Evolutionary conservation across 2,113 vertebrate species (phyloP), one percentile per base, ranked within the genome.

Genomic region (Lutjanus erythropterus): DNA sequence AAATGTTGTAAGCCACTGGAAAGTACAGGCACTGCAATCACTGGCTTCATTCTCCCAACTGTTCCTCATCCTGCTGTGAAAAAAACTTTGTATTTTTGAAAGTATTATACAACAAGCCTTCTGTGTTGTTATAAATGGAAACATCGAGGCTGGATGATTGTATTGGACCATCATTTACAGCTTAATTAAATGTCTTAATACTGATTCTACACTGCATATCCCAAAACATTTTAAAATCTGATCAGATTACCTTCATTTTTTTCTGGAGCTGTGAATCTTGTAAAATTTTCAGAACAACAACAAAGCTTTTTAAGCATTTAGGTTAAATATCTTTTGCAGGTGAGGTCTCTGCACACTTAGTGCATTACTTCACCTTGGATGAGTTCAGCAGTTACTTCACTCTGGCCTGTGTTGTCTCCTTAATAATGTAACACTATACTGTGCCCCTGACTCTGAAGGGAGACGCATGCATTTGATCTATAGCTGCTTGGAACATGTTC

Each of bases 311-410:
- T 2, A n/a, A 44, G 33, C 27, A 46, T 37, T 35, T 10, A 19
- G 9, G 29, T 19, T 42, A 9, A 47, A 42, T 19, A 29, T 44
- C n/a, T 49, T 67, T 62, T 73, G 41, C 66, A 50, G 52, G 53
- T 64, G 27, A 78, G 23, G 16, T 44, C 46, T 46, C 47, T 21
- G 56, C 49, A 65, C 56, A 56, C 25, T 47, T 19, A 18, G 18
- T 19, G 23, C 1, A 3, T 7, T 60, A 42, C 69, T 68, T 81
- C 47, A 39, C 41, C 62, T 70, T 56, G 67, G 41, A 70, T 60
- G 44, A 66, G 39, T 71, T 69, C 67, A 70, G 49, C 61, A 37
- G 58, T 88, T 73, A 75, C 80, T 84, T 73, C 41, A 78, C 46
- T 65, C 74, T 53, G 58, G 62, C 31, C 44, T 68, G 23, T 44